Base-by-base conservation (phyloP, 2,113 vertebrate genomes). In the Sardina pilchardus region DNA sequence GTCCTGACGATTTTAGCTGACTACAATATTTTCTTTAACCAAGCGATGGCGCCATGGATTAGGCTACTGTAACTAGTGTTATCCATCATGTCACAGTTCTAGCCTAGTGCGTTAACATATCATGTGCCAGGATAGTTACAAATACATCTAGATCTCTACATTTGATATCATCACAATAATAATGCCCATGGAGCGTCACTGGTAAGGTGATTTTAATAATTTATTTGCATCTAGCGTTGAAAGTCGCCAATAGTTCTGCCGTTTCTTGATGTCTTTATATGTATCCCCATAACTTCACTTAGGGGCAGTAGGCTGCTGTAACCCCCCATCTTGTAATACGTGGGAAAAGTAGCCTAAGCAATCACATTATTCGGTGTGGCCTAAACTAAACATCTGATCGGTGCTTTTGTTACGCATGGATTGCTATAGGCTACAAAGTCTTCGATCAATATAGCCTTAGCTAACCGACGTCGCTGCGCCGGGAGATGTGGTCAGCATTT, bases 41-140 rank as follows among this genome's bases (percentile, higher is more conserved):
- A 67, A 67, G 63, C 63, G 63, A 67, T 67, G 63, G 63, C 63
- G 63, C 63, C 63, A 67, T 67, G 63, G n/a, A 30, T 30, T 14
- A 67, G 63, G 63, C 63, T 67, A 67, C 63, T 30, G n/a, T 67
- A 42, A 42, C 39, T 42, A 67, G 63, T 30, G 63, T 67, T 26
- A 30, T 67, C 63, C 63, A 67, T 67, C 63, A 67, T 67, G 63
- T 30, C 63, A 56, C 50, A 67, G 53, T 59, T 67, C 1, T 1
- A 30, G 26, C 16, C 12, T 50, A 50, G 63, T 67, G 63, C n/a
- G 63, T 67, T 67, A 67, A 67, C n/a, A 26, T 67, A 30, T 30
- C n/a, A 12, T 67, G 63, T 67, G n/a, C 7, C 63, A 67, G n/a
- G n/a, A 8, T 67, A 30, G n/a, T 67, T 67, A n/a, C n/a, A 26